Conservation (phyloP, 2,113 vertebrate species). For the Tautogolabrus adspersus region DNA sequence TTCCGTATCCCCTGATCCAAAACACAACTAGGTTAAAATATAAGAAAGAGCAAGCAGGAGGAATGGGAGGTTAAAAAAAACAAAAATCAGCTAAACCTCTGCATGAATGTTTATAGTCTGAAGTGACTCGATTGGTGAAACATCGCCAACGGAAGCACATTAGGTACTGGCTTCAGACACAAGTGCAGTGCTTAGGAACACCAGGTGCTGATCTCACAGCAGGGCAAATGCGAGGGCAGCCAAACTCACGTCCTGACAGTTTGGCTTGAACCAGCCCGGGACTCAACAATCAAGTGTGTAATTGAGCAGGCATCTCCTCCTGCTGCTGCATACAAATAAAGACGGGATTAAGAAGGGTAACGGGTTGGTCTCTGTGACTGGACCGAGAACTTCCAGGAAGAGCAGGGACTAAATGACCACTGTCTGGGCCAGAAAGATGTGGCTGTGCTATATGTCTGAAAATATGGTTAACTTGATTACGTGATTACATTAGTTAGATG, state of each 20-base stretch:
- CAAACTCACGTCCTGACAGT: constrained; percentile 27
- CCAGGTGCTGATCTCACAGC: constrained; percentile 4
- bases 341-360: constrained; percentile 49
- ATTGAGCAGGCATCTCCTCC: constrained; percentile 22
- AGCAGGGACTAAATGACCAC: constrained; percentile 23
- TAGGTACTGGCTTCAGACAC: not conserved
- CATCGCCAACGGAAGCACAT: not conserved
- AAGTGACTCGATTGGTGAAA: not conserved
- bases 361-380: constrained; percentile 19
- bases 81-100: not conserved
- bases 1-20: not conserved
- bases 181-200: not conserved
- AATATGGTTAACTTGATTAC: constrained; percentile 30
- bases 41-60: not conserved
- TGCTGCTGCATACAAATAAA: constrained; percentile 27
- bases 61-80: not conserved
- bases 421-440: not conserved
- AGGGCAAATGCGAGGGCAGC: not conserved
- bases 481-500: constrained; percentile 27
- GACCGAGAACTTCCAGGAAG: constrained; percentile 39
- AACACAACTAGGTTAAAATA: not conserved
- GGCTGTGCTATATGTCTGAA: constrained; percentile 8
- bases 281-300: constrained; percentile 5
- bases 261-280: constrained; percentile 1
- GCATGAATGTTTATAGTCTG: not conserved